Base-by-base conservation (phyloP, 1,140 invertebrate species). In the Aphaenogaster rudis region DNA sequence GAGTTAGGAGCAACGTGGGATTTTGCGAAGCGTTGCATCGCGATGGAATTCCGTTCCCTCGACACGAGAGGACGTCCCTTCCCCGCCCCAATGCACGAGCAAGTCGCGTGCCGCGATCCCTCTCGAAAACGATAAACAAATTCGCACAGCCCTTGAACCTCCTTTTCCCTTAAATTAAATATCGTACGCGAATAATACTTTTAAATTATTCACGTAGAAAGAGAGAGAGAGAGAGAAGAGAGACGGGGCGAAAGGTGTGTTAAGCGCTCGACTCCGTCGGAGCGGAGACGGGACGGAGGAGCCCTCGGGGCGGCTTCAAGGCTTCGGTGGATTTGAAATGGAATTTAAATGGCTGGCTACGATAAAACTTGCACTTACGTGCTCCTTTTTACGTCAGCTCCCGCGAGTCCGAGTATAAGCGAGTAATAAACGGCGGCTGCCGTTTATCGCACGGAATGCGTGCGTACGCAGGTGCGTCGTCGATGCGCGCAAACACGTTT, bases 1-100 rank as follows among this genome's bases (percentile, higher is more conserved):
- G 69, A 84, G 81, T 76, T 84, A 84, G 81, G 52, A 36, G 52
- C 42, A 84, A 84, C 67, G 67, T 84, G 81, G 81, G 71, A 84
- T 84, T 71, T 81, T n/a, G 63, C 52, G 8, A 54, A 57, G 77
- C 77, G 61, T 66, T 79, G 59, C 57, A 54, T 52, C 33, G 63
- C 78, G 78, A 52, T 69, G 78, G 81, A 84, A 84, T 76, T 84
- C 74, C 71, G 61, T 66, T 45, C 59, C 61, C 59, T 66, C 59
- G 76, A 9, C 54, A 13, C 76, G 77, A 66, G 15, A 66, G 66
- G 6, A 28, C 42, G 42, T 50, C 28, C 28, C 13, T 21, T 66
- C 45, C 54, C 15, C 13, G n/a, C 9, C 76, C 15, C 28, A 28
- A 28, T 28, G 28, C 28, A 48, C 6, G 66, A 9, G 1, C 17